phyloP scores from a whole-genome alignment of 2,113 vertebrate genomes.

The Uropsilus gracilis region DNA sequence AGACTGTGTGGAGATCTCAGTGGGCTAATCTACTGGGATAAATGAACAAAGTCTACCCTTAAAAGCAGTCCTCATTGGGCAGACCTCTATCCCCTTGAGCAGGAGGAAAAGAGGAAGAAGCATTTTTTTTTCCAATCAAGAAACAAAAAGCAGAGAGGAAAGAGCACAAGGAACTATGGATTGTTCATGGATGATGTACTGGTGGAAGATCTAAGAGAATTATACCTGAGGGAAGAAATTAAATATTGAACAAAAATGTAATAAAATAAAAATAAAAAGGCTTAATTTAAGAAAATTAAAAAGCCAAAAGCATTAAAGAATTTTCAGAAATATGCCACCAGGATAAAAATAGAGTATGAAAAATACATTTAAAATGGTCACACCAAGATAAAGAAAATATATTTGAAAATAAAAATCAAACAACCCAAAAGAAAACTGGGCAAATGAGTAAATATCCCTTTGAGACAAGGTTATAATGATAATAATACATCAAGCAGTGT shows the following conservation, averaged over 20 bases:
- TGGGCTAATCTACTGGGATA: fast-evolving
- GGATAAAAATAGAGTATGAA: background rate
- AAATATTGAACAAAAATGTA: no score
- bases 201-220: no score
- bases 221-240: no score
- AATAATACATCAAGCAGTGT: background rate
- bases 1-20: background rate
- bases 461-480: background rate
- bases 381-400: background rate
- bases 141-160: background rate
- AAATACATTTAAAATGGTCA: background rate
- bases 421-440: background rate
- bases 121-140: background rate
- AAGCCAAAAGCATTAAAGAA: background rate
- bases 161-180: no score
- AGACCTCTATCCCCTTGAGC: background rate
- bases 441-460: background rate
- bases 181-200: no score
- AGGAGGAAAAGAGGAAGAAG: no score
- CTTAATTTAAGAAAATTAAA: no score
- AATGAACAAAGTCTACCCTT: background rate
- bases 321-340: background rate
- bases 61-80: background rate
- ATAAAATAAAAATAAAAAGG: no score
- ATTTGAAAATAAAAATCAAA: background rate